These are phyloP conservation scores for Nymphalis c-album DNA, from an alignment of 2,888 invertebrate genomes.

Conservation along the genomic window DNA sequence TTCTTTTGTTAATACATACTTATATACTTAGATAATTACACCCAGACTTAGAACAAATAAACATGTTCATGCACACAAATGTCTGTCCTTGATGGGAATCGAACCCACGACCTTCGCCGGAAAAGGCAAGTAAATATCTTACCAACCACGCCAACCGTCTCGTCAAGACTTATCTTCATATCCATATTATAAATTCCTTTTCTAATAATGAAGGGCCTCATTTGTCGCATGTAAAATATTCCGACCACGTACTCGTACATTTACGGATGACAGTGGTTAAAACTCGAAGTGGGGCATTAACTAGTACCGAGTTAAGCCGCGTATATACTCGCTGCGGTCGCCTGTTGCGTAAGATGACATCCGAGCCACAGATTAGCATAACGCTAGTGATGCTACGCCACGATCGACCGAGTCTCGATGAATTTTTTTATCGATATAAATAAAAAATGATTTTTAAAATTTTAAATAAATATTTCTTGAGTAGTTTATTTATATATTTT, in stretches of 20 bases:
- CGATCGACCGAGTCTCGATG: conserved; percentile 14
- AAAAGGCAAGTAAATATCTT: no score
- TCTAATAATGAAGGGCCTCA: conserved; percentile 1
- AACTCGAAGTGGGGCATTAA: conserved; percentile 60
- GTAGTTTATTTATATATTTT: no score
- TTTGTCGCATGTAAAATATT: conserved; percentile 27
- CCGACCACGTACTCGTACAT: conserved; percentile 29
- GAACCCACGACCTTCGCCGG: no score
- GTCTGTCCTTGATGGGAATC: no score
- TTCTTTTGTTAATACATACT: no score
- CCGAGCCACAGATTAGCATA: conserved; percentile 76
- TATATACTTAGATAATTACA: no score
- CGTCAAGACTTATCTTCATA: not conserved
- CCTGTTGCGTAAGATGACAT: conserved; percentile 80
- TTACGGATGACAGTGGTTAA: conserved; percentile 51
- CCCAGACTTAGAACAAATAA: no score
- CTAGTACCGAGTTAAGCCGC: conserved; percentile 65
- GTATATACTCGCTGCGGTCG: conserved; percentile 64
- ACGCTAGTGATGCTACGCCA: conserved; percentile 55
- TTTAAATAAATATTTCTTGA: no score
- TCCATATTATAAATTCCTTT: not conserved
- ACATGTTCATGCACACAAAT: no score
- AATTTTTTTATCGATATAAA: not conserved
- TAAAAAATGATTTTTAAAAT: not conserved
- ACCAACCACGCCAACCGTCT: no score